Evolutionary conservation across 37 sponge, comb jelly and placozoan species (phyloP).

Genomic region (Spongia lamella): DNA sequence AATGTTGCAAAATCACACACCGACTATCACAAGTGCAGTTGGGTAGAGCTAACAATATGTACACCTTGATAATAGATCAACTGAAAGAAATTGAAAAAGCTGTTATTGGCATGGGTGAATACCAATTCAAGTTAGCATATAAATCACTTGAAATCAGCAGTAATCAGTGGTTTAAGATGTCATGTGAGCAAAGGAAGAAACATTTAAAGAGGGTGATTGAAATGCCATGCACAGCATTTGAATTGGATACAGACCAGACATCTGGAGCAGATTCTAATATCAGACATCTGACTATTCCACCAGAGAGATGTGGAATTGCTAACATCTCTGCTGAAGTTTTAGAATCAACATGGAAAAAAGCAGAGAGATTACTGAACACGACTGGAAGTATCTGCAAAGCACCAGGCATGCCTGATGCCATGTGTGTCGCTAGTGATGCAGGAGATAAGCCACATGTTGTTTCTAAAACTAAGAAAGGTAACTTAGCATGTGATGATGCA

Average conservation of each 20-base stretch:
- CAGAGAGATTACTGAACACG: not conserved
- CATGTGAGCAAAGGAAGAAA: constrained; percentile 2
- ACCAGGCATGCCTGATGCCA: constrained; percentile 11
- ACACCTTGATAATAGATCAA: constrained; percentile 1
- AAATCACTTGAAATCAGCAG: not conserved
- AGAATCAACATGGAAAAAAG: constrained; percentile 15
- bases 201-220: not conserved
- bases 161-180: not conserved
- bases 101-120: constrained; percentile 16
- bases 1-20: not conserved
- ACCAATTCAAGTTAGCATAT: constrained; percentile 1
- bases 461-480: constrained; percentile 11
- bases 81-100: constrained; percentile 16
- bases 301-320: constrained; percentile 2
- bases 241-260: not conserved
- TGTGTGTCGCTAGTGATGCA: constrained; percentile 11
- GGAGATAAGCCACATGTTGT: constrained; percentile 6
- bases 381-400: not conserved
- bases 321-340: not conserved
- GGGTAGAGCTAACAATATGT: constrained; percentile 10
- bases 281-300: constrained; percentile 3
- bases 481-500: not conserved
- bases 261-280: not conserved
- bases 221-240: not conserved
- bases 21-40: not conserved